Conservation (phyloP, 2,113 vertebrate species). For the Dicentrarchus labrax region DNA sequence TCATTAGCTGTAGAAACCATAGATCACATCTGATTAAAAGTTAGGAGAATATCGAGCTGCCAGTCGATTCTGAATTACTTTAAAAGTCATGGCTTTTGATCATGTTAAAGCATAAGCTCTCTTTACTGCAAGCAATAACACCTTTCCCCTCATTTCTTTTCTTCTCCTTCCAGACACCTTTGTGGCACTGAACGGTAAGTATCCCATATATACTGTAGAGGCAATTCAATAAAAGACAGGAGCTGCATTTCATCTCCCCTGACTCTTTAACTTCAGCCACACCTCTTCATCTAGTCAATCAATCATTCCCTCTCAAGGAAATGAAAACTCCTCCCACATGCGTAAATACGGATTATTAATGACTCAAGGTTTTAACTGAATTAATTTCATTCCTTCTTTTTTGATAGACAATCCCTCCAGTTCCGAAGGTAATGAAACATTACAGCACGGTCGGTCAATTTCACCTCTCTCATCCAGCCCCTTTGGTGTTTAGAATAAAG, state of each 20-base stretch:
- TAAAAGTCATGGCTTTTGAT: slow-evolving; percentile 70
- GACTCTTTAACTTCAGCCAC: slow-evolving; percentile 69
- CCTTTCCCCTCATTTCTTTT: slow-evolving; percentile 72
- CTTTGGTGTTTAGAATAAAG: slow-evolving; percentile 44
- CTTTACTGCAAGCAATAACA: slow-evolving; percentile 65
- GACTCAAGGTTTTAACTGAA: slow-evolving; percentile 70
- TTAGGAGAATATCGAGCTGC: slow-evolving; percentile 50
- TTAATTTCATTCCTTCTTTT: slow-evolving; percentile 82
- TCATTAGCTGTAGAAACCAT: slow-evolving; percentile 50
- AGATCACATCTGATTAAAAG: slow-evolving; percentile 66
- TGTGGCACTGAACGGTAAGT: slow-evolving; percentile 98
- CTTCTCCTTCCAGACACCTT: slow-evolving; percentile 91
- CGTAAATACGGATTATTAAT: slow-evolving; percentile 76
- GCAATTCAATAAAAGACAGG: slow-evolving; percentile 61
- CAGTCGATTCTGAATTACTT: slow-evolving; percentile 69
- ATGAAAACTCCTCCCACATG: slow-evolving; percentile 80
- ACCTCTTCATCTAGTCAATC: slow-evolving; percentile 72
- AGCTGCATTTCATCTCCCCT: slow-evolving; percentile 64
- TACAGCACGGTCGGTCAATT: slow-evolving; percentile 88
- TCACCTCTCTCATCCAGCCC: slow-evolving; percentile 26
- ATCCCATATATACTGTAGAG: slow-evolving; percentile 43
- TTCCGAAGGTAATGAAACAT: slow-evolving; percentile 92
- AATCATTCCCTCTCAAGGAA: slow-evolving; percentile 76
- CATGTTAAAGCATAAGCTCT: slow-evolving; percentile 54
- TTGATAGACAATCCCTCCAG: slow-evolving; percentile 92